These are phyloP conservation scores for Cephalopachus bancanus DNA, from an alignment of 2,797 vertebrate species.

Conservation along the genomic window DNA sequence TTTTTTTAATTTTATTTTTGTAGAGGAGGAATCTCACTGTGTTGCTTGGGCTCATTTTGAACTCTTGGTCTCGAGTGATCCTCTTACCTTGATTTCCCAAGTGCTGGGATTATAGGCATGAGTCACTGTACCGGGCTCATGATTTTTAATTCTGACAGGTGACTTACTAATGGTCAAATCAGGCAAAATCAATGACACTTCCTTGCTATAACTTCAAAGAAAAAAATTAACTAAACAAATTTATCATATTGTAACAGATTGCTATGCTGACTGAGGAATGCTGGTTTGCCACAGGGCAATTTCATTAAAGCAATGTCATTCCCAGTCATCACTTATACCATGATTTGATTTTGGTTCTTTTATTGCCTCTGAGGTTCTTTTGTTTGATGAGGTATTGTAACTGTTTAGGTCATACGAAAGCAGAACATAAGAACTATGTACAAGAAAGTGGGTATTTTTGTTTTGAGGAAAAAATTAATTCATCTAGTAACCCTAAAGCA, in stretches of 20 bases:
- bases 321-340: background rate
- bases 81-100: no score
- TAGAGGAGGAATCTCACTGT: no score
- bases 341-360: background rate
- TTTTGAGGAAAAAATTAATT: slow-evolving; percentile 19
- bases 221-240: slow-evolving; percentile 23
- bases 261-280: background rate
- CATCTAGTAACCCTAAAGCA: background rate
- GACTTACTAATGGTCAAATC: background rate
- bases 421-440: background rate
- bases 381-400: background rate
- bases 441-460: slow-evolving; percentile 25
- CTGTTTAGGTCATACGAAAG: slow-evolving; percentile 36
- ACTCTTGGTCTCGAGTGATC: no score
- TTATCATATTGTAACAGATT: background rate
- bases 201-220: background rate
- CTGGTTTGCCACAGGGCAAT: background rate
- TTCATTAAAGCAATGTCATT: background rate
- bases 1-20: no score
- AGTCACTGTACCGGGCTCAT: background rate
- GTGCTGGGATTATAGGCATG: no score
- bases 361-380: slow-evolving; percentile 13
- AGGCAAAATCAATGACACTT: slow-evolving; percentile 22
- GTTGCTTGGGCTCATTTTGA: no score
- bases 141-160: slow-evolving; percentile 27